Percentiles rank a stretch among this genome's conserved stretches.
phyloP scores from a whole-genome alignment of 2,113 vertebrate genomes.

The Hoplias malabaricus region DNA sequence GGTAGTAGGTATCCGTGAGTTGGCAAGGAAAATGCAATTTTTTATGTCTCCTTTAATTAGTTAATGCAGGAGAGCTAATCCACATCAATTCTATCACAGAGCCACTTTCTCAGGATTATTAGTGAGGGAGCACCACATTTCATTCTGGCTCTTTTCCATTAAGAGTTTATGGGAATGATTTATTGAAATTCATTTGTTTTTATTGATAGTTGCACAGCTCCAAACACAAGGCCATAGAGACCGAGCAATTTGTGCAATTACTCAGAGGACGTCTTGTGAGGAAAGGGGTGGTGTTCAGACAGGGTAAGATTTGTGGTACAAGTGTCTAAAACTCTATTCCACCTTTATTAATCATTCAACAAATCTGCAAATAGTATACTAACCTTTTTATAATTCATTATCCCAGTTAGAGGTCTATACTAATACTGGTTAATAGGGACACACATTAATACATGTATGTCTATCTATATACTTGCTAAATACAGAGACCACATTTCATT shows the following conservation, averaged over 20 bases:
- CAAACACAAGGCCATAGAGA: neutral
- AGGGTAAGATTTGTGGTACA: neutral
- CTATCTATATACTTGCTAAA: no score
- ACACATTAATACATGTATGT: no score
- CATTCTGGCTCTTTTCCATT: neutral
- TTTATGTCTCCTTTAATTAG: neutral
- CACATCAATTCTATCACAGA: neutral
- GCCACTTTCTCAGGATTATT: neutral
- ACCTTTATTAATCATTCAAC: neutral
- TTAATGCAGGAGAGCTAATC: neutral
- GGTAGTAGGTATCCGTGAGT: neutral
- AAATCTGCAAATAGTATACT: neutral
- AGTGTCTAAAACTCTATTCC: no score
- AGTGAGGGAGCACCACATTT: neutral
- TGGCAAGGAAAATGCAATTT: neutral
- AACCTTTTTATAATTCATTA: neutral
- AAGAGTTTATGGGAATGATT: neutral
- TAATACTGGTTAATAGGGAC: no score
- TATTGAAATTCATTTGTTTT: neutral
- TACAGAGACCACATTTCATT: no score
- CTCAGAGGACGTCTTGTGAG: neutral
- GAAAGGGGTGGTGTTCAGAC: neutral
- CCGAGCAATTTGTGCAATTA: neutral
- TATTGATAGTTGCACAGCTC: neutral
- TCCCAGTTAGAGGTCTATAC: no score